These are phyloP conservation scores for Aurelia sp. DNA, from an alignment of 30 jellyfish, hydroid and myxozoan genomes.

Conservation along the genomic window DNA sequence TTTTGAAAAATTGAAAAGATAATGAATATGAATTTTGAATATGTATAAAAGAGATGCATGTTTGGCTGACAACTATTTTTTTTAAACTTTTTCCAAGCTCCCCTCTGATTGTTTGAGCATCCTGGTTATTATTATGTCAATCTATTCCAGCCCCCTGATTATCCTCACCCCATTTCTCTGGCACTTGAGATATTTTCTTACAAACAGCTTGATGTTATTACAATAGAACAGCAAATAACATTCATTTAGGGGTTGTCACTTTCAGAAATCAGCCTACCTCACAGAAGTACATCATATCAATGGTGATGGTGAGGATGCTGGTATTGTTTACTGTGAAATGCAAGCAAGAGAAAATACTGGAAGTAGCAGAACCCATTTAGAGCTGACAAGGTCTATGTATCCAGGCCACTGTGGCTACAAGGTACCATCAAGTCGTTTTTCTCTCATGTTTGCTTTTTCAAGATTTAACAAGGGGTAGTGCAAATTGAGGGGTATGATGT, in stretches of 20 bases:
- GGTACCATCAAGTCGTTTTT: slow-evolving; percentile 35
- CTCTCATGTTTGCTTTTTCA: neutral
- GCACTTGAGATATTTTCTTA: no score
- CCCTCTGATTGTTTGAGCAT: no score
- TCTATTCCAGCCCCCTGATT: no score
- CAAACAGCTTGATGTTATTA: no score
- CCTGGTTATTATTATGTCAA: no score
- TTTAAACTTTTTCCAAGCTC: no score
- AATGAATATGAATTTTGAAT: no score
- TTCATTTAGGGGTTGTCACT: neutral
- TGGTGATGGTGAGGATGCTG: slow-evolving; percentile 99
- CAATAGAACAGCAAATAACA: no score
- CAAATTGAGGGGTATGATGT: neutral
- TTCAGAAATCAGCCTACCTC: slow-evolving; percentile 86
- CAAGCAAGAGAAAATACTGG: slow-evolving; percentile 99
- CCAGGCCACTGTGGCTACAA: slow-evolving; percentile 98
- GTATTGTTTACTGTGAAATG: slow-evolving; percentile 99
- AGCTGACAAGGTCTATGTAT: slow-evolving; percentile 86
- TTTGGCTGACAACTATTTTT: no score
- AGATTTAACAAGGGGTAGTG: neutral
- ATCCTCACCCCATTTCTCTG: no score
- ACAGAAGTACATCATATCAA: slow-evolving; percentile 98
- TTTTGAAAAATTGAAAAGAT: no score
- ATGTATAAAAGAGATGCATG: no score
- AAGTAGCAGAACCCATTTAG: slow-evolving; percentile 79